Evolutionary conservation across 2,888 invertebrate species (phyloP).

Genomic region (Pyrrhosoma nymphula): DNA sequence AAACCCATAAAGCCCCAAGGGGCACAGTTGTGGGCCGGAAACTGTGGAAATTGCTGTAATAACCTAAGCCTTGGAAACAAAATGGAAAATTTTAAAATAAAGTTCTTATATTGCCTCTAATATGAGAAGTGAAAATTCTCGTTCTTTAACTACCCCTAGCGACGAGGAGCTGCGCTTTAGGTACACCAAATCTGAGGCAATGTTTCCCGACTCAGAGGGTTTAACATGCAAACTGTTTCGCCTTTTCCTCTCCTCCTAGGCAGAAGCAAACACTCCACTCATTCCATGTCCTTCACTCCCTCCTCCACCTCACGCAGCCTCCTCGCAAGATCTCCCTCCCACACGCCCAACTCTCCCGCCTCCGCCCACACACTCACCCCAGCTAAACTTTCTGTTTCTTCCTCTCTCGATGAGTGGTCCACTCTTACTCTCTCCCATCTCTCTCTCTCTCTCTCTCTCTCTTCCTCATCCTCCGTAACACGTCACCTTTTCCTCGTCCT

Average conservation of each 20-base stretch:
- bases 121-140: no score
- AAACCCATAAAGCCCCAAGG: no score
- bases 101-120: no score
- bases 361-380: not conserved
- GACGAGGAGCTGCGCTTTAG: no score
- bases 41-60: no score
- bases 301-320: not conserved
- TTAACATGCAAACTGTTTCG: not conserved
- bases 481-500: not conserved
- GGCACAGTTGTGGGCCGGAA: no score
- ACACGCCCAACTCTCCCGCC: not conserved
- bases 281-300: no score
- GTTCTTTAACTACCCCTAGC: no score
- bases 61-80: no score
- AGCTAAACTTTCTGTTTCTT: not conserved
- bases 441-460: not conserved
- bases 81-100: no score
- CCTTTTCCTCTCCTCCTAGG: not conserved
- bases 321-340: no score
- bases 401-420: no score
- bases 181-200: not conserved
- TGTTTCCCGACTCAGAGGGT: not conserved
- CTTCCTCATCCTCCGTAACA: not conserved
- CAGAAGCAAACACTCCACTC: not conserved
- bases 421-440: not conserved